Conservation (phyloP, 2,113 vertebrate species). For the Tapirus terrestris region DNA sequence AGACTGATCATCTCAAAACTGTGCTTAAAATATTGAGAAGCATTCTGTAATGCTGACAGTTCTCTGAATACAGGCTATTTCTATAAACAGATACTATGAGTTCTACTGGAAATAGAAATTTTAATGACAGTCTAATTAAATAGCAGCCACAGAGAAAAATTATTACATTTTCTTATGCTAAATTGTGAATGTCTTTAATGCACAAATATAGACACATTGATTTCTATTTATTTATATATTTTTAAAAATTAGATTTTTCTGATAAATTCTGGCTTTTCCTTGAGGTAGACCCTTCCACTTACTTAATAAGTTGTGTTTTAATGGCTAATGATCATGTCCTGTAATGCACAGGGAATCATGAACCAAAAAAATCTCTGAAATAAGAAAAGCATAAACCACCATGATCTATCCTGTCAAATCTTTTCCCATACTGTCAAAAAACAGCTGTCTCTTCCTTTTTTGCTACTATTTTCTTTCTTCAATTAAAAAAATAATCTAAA, state of each 20-base stretch:
- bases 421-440: slow-evolving; percentile 70
- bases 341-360: neutral
- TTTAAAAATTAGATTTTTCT: slow-evolving; percentile 16
- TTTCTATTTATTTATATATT: neutral
- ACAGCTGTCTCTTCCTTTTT: slow-evolving; percentile 55
- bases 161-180: slow-evolving; percentile 59
- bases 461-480: slow-evolving; percentile 64
- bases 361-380: slow-evolving; percentile 7
- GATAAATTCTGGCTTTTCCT: neutral
- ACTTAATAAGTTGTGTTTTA: neutral
- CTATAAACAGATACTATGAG: slow-evolving; percentile 64
- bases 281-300: neutral
- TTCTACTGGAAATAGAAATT: slow-evolving; percentile 69
- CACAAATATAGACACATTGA: neutral
- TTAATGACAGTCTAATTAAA: slow-evolving; percentile 74
- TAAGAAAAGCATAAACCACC: slow-evolving; percentile 7
- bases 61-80: slow-evolving; percentile 51
- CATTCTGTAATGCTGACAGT: slow-evolving; percentile 17
- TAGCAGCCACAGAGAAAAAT: slow-evolving; percentile 50
- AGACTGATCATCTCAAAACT: slow-evolving; percentile 2
- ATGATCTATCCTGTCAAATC: slow-evolving; percentile 45
- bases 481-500: slow-evolving; percentile 51
- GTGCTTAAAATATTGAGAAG: slow-evolving; percentile 46
- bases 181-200: slow-evolving; percentile 56
- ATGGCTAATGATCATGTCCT: neutral